Evolutionary conservation across 2,113 vertebrate genomes (phyloP).

Genomic region (Smithornis capensis): DNA sequence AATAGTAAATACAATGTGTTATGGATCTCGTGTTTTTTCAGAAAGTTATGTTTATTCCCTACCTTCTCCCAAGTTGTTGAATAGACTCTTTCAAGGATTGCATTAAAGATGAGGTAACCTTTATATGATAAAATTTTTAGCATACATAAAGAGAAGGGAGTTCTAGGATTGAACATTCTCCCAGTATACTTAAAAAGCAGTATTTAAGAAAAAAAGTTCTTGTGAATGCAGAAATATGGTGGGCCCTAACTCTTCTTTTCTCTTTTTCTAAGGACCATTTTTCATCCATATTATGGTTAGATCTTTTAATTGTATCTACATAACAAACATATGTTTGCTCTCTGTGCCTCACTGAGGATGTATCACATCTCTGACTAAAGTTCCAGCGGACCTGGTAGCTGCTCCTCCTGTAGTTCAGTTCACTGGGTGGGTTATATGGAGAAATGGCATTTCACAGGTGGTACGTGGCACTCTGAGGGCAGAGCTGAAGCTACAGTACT

Average conservation of each 20-base stretch:
- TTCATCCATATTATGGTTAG: background rate
- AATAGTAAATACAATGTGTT: background rate
- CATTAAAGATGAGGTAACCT: background rate
- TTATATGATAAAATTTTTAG: background rate
- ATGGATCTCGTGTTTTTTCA: background rate
- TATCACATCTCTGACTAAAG: background rate
- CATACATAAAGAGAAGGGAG: background rate
- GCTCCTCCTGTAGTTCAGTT: background rate
- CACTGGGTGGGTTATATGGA: background rate
- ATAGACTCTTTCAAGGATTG: background rate
- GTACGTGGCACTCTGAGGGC: background rate
- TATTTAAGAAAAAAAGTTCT: background rate
- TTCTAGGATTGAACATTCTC: background rate
- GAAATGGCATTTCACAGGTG: background rate
- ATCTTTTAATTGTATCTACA: background rate
- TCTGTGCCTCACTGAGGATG: background rate
- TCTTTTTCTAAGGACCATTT: background rate
- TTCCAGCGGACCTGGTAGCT: background rate
- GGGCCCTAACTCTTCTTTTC: background rate
- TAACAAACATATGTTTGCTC: background rate
- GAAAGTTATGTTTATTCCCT: background rate
- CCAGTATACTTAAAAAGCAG: background rate
- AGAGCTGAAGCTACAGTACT: background rate
- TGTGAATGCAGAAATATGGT: background rate
- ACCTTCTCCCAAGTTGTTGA: background rate